Evolutionary conservation across 1,140 invertebrate species (phyloP).

Genomic region (Eriosoma lanigerum): DNA sequence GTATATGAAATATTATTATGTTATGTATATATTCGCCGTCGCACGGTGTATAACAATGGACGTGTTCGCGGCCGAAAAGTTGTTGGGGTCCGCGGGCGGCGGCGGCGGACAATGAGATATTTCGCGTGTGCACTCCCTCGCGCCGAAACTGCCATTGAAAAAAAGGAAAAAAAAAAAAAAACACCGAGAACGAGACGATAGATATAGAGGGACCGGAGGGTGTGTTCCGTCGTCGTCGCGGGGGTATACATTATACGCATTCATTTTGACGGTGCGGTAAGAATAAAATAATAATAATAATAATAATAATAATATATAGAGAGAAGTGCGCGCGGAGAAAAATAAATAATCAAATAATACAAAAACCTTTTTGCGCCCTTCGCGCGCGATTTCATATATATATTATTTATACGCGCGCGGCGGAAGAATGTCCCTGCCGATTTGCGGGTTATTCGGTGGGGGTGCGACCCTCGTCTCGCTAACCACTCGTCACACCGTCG

Average conservation of each 20-base stretch:
- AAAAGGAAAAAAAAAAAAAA: too few relatives aligned
- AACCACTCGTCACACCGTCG: background rate
- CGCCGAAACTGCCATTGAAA: slow-evolving; percentile 20
- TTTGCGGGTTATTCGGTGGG: too few relatives aligned
- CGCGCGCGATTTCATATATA: background rate
- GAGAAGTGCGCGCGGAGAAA: background rate
- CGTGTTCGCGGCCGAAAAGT: slow-evolving; percentile 45
- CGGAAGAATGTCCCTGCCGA: too few relatives aligned
- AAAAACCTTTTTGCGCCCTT: slow-evolving; percentile 27
- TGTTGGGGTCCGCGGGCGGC: slow-evolving; percentile 23
- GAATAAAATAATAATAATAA: background rate
- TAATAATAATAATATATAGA: too few relatives aligned
- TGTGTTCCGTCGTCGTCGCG: too few relatives aligned
- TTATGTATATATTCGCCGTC: slow-evolving; percentile 2
- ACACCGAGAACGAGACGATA: too few relatives aligned
- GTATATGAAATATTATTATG: background rate
- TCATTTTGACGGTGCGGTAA: background rate
- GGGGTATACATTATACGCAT: background rate
- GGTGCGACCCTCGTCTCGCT: background rate
- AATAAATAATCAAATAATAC: slow-evolving; percentile 20
- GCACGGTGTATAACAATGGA: slow-evolving; percentile 28
- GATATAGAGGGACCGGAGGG: too few relatives aligned
- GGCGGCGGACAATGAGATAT: slow-evolving; percentile 10
- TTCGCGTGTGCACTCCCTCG: background rate
- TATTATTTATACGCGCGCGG: too few relatives aligned